Evolutionary conservation across 2,888 invertebrate genomes (phyloP).

Genomic region (Acronicta psi): DNA sequence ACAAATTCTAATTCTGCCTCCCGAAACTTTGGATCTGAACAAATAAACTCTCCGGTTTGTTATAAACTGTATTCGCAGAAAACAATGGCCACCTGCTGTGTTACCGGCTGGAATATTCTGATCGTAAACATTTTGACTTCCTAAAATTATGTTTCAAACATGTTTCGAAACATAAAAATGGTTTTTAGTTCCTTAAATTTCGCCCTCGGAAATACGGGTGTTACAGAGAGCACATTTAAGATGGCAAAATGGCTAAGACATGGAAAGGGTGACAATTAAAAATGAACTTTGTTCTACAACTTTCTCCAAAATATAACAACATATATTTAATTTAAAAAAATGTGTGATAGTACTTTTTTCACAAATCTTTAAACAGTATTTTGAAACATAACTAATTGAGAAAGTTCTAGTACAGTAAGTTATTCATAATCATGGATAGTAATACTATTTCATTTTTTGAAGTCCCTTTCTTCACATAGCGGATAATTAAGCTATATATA

Average conservation of each 20-base stretch:
- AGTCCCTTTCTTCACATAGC: too few relatives aligned
- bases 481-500: background rate
- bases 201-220: background rate
- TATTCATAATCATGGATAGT: background rate
- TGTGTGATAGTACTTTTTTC: too few relatives aligned
- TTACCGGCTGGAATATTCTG: conserved; percentile 53
- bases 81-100: conserved; percentile 15
- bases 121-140: conserved; percentile 24
- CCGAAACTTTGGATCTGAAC: conserved; percentile 32
- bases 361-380: background rate
- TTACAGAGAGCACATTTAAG: background rate
- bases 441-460: background rate
- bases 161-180: conserved; percentile 6
- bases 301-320: too few relatives aligned
- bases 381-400: background rate
- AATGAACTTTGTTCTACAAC: background rate
- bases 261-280: background rate
- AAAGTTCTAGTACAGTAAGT: background rate
- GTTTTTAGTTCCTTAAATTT: background rate
- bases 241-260: conserved; percentile 5
- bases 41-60: conserved; percentile 26
- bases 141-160: conserved; percentile 4
- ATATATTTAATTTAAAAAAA: too few relatives aligned
- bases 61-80: conserved; percentile 15
- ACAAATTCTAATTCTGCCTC: too few relatives aligned